These are phyloP conservation scores for Pipa parva DNA, from an alignment of 2,113 vertebrate species.

Conservation along the genomic window DNA sequence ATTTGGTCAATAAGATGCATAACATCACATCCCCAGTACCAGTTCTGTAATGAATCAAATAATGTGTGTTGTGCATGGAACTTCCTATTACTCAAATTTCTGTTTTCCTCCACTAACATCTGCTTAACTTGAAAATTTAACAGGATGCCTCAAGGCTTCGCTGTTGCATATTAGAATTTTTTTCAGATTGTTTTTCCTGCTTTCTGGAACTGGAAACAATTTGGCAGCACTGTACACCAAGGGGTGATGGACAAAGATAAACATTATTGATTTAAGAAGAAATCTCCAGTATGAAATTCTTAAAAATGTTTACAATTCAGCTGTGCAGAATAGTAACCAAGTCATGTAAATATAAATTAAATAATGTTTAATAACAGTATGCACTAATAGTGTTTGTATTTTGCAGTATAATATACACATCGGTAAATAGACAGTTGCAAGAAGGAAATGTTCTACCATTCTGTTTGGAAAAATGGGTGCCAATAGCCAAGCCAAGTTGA, in stretches of 20 bases:
- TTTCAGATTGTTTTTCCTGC: slow-evolving; percentile 5
- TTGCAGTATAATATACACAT: no score
- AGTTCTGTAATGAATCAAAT: slow-evolving; percentile 80
- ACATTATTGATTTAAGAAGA: no score
- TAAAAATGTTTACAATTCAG: no score
- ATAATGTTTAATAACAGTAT: no score
- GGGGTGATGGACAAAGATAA: slow-evolving; percentile 17
- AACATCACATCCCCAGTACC: slow-evolving; percentile 46
- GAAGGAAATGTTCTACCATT: no score
- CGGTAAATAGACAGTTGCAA: no score
- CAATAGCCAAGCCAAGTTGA: no score
- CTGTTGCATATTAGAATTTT: slow-evolving; percentile 67
- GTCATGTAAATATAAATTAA: no score
- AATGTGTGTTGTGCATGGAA: slow-evolving; percentile 78
- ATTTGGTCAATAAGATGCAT: slow-evolving; percentile 68
- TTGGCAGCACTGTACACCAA: slow-evolving; percentile 49
- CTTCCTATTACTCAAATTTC: slow-evolving; percentile 91
- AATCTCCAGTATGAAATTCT: no score
- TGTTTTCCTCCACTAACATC: slow-evolving; percentile 77
- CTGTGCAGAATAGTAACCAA: no score
- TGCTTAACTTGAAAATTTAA: slow-evolving; percentile 79
- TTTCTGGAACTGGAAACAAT: slow-evolving; percentile 74
- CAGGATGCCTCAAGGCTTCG: slow-evolving; percentile 67
- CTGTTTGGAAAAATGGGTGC: no score
- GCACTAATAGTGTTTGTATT: no score